phyloP scores from a whole-genome alignment of 2,113 vertebrate species.

The Gobius niger region DNA sequence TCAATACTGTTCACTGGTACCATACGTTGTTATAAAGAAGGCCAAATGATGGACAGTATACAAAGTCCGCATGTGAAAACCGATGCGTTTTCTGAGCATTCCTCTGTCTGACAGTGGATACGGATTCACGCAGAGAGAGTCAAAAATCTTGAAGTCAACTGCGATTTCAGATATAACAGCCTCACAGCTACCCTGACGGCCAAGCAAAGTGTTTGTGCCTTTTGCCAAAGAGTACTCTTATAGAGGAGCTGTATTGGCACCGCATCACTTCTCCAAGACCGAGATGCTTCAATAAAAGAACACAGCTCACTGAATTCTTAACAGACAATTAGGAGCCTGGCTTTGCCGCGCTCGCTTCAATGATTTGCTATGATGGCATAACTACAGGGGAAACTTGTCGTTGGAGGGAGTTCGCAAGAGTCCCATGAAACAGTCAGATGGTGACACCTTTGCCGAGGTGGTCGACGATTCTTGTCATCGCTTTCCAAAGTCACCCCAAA shows the following conservation, averaged over 20 bases:
- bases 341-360: constrained; percentile 70
- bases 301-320: constrained; percentile 74
- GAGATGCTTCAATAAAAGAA: constrained; percentile 76
- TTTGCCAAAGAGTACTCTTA: constrained; percentile 80
- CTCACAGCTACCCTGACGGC: constrained; percentile 73
- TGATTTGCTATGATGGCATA: constrained; percentile 78
- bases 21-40: constrained; percentile 16
- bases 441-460: constrained; percentile 77
- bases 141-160: constrained; percentile 75
- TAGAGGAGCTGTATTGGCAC: constrained; percentile 74
- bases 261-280: constrained; percentile 76
- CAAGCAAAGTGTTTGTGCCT: constrained; percentile 78
- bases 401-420: constrained; percentile 75
- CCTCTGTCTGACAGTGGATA: constrained; percentile 56
- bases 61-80: constrained; percentile 26
- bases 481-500: constrained; percentile 75
- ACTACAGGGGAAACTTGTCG: constrained; percentile 81
- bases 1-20: neutral
- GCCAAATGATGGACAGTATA: constrained; percentile 1
- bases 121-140: constrained; percentile 62
- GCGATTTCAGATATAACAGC: constrained; percentile 77
- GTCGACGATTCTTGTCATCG: constrained; percentile 73
- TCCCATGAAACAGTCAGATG: constrained; percentile 77
- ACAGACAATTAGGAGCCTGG: constrained; percentile 78
- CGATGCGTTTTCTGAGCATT: constrained; percentile 62